Conservation (phyloP, 2,888 invertebrate species). For the Ferrisia virgata region DNA sequence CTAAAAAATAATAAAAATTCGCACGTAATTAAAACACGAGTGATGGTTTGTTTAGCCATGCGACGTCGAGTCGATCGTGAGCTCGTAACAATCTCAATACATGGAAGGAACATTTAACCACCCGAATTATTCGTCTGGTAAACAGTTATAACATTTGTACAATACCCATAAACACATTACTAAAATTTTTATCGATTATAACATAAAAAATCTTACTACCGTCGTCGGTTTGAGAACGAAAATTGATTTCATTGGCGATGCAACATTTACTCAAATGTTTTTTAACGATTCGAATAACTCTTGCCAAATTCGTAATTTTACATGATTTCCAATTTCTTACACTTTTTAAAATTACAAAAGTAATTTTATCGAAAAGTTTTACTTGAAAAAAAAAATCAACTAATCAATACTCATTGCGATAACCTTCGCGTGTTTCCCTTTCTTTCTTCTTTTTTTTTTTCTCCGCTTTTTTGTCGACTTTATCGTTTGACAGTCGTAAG, state of each 20-base stretch:
- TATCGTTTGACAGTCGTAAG: slow-evolving; percentile 29
- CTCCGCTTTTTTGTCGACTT: slow-evolving; percentile 11
- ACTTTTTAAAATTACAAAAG: neutral
- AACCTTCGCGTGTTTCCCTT: slow-evolving; percentile 18
- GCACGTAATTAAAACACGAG: neutral
- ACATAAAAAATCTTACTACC: neutral
- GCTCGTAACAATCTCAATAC: neutral
- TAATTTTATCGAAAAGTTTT: neutral
- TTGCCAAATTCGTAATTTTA: neutral
- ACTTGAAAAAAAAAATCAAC: neutral
- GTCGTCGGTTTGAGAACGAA: neutral
- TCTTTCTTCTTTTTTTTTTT: too few species aligned
- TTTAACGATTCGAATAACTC: neutral
- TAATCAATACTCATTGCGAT: slow-evolving; percentile 7
- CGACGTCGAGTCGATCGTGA: neutral
- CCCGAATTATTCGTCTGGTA: neutral
- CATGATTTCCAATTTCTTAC: neutral
- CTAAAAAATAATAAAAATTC: neutral
- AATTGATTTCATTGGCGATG: neutral
- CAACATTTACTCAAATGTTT: neutral
- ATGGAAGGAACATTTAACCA: neutral
- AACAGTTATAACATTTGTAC: neutral
- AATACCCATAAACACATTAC: slow-evolving; percentile 25
- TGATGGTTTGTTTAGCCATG: neutral
- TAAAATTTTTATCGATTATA: slow-evolving; percentile 13